Evolutionary conservation across 2,797 vertebrate species (phyloP).

Genomic region (Falco naumanni): DNA sequence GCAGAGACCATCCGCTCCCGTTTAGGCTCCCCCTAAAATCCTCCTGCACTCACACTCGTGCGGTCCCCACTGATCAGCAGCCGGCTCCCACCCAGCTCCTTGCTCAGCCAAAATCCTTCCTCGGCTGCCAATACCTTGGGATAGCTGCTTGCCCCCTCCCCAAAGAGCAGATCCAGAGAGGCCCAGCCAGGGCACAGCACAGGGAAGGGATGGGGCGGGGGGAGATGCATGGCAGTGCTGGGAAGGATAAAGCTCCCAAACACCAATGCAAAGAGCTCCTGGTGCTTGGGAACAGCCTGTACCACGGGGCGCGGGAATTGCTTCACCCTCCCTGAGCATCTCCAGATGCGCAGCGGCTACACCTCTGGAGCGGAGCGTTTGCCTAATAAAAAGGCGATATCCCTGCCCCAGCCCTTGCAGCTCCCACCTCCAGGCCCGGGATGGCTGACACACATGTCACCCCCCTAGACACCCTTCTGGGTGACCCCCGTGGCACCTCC

Average conservation of each 20-base stretch:
- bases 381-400: not conserved
- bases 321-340: not conserved
- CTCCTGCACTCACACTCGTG: not conserved
- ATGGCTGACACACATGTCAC: fast-evolving
- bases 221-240: not conserved
- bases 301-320: not conserved
- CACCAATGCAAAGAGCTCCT: not conserved
- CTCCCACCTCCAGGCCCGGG: not conserved
- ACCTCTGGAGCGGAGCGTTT: not conserved
- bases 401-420: not conserved
- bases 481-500: not conserved
- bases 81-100: not conserved
- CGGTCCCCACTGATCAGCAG: not conserved
- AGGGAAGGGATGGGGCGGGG: not conserved
- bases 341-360: not conserved
- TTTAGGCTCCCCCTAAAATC: not conserved
- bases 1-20: not conserved
- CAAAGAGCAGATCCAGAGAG: not conserved
- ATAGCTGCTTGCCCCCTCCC: not conserved
- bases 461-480: fast-evolving
- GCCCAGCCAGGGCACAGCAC: not conserved
- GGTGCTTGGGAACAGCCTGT: not conserved
- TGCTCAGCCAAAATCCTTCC: not conserved
- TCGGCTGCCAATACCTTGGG: not conserved
- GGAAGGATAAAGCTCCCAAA: not conserved